Evolutionary conservation across 2,113 vertebrate species (phyloP).

Genomic region (Cavia aperea): DNA sequence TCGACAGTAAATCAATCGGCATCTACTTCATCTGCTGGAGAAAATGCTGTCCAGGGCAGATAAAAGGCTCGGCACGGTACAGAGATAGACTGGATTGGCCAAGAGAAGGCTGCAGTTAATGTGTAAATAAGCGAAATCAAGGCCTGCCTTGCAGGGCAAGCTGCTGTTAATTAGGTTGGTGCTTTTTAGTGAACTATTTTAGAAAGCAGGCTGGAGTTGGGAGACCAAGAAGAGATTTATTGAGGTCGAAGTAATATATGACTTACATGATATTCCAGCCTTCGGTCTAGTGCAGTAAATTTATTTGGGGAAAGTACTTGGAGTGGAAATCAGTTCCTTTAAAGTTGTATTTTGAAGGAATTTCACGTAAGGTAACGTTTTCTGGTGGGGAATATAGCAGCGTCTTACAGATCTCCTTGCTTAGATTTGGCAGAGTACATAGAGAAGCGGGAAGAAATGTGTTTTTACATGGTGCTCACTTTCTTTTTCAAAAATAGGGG

Average conservation of each 20-base stretch:
- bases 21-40: slow-evolving; percentile 86
- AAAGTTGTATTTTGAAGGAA: slow-evolving; percentile 53
- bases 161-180: slow-evolving; percentile 84
- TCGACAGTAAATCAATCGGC: slow-evolving; percentile 97
- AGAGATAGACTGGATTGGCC: slow-evolving; percentile 80
- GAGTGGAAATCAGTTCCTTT: slow-evolving; percentile 69
- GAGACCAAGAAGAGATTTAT: slow-evolving; percentile 73
- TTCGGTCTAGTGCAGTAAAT: slow-evolving; percentile 66
- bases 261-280: slow-evolving; percentile 62
- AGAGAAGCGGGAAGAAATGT: background rate
- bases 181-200: slow-evolving; percentile 78
- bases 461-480: background rate
- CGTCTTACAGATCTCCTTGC: background rate
- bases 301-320: slow-evolving; percentile 67
- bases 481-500: background rate
- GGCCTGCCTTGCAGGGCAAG: slow-evolving; percentile 80
- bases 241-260: slow-evolving; percentile 69
- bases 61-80: slow-evolving; percentile 81
- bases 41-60: slow-evolving; percentile 87
- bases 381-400: background rate
- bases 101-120: slow-evolving; percentile 82
- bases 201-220: slow-evolving; percentile 71
- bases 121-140: slow-evolving; percentile 89
- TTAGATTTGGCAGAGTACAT: slow-evolving; percentile 25
- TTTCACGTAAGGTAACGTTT: slow-evolving; percentile 42